A percentile compares a stretch with the other conserved stretches of the same genome.
phyloP scores from a whole-genome alignment of 2,797 vertebrate species.

The Sebastes wilsoni region DNA sequence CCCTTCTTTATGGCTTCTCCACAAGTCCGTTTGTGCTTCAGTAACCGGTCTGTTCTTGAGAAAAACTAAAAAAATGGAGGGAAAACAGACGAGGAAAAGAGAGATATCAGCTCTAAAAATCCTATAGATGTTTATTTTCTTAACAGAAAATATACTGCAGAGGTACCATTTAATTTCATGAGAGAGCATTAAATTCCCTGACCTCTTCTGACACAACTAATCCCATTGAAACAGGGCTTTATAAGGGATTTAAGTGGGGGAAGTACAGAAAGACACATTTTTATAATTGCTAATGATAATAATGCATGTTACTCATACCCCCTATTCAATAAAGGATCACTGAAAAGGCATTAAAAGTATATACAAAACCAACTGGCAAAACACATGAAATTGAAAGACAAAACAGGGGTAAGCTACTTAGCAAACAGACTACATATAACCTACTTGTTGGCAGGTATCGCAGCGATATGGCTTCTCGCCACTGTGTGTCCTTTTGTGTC shows the following conservation, averaged over 20 bases:
- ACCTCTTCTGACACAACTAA: constrained; percentile 1
- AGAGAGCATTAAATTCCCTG: not conserved
- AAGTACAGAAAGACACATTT: not conserved
- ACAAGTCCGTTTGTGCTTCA: constrained; percentile 99
- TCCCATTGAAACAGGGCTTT: not conserved
- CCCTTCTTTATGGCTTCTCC: constrained; percentile 98
- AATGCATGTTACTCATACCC: not conserved
- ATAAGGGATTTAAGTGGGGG: not conserved
- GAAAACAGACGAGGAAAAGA: not conserved
- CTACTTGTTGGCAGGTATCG: constrained; percentile 96
- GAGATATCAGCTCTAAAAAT: not conserved
- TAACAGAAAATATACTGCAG: not conserved
- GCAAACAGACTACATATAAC: not conserved
- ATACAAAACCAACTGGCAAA: not conserved
- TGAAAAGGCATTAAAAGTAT: not conserved
- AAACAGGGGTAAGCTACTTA: not conserved
- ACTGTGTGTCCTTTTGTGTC: constrained; percentile 98
- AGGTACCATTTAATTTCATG: not conserved
- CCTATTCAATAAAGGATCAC: not conserved
- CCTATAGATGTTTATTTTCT: not conserved
- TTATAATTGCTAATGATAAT: not conserved
- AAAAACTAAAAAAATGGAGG: constrained; percentile 87
- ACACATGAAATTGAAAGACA: not conserved
- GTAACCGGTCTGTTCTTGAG: constrained; percentile 97
- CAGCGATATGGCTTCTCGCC: constrained; percentile 99